A percentile compares a stretch with the other conserved stretches of the same genome.
phyloP scores from a whole-genome alignment of 2,113 vertebrate genomes.

The Nematolebias whitei region DNA sequence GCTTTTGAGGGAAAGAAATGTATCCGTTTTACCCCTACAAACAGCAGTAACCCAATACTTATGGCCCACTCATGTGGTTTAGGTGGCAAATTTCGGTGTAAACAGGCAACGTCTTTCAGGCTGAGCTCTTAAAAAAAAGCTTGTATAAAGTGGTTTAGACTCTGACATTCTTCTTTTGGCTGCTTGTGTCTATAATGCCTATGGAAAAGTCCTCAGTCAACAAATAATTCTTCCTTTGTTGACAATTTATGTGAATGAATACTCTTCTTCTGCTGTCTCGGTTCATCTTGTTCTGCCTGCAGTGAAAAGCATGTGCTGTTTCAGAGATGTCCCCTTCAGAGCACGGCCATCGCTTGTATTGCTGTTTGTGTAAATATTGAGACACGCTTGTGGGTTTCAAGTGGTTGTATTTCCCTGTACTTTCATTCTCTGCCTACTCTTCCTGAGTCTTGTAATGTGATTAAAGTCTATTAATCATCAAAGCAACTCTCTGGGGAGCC shows the following conservation, averaged over 20 bases:
- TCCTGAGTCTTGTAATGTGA: conserved; percentile 83
- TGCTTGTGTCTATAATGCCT: conserved; percentile 28
- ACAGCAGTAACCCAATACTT: conserved; percentile 67
- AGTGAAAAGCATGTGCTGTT: conserved; percentile 28
- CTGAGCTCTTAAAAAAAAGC: conserved; percentile 39
- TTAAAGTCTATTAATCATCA: conserved; percentile 86
- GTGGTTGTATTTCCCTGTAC: conserved; percentile 78
- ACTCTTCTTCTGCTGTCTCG: conserved; percentile 6
- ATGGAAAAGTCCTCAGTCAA: conserved; percentile 5
- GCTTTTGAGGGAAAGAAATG: conserved; percentile 49
- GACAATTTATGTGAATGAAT: not conserved
- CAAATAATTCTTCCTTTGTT: not conserved
- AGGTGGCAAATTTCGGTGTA: conserved; percentile 70
- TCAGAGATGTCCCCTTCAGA: conserved; percentile 41
- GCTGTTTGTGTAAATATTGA: conserved; percentile 69
- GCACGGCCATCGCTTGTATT: conserved; percentile 37
- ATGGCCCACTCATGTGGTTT: conserved; percentile 73
- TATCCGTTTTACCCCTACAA: conserved; percentile 75
- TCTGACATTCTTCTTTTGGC: not conserved
- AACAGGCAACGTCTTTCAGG: conserved; percentile 62
- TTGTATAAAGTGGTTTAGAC: conserved; percentile 41
- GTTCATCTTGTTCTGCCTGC: conserved; percentile 24
- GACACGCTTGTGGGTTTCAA: conserved; percentile 60
- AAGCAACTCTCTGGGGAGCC: conserved; percentile 80
- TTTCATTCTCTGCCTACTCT: conserved; percentile 80